Base-by-base conservation (phyloP, 2,888 invertebrate species). In the Stenotaenia linearis region DNA sequence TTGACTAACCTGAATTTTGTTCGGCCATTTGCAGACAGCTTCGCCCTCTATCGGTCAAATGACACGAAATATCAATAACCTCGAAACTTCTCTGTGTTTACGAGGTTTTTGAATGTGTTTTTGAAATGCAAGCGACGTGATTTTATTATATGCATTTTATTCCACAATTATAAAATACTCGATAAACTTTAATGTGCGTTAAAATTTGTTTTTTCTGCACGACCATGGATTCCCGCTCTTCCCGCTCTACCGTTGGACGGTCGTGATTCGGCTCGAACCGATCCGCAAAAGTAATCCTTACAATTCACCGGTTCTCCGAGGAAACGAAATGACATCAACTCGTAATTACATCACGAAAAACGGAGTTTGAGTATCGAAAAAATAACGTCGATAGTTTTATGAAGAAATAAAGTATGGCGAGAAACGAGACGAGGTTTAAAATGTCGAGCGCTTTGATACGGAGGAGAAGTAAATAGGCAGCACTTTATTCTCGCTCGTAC, bases 401-500 rank as follows among this genome's bases (percentile, higher is more conserved):
- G 10, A 23, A 9, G 7, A 28, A 69, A 69, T 15, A 15, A 10
- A 25, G 1, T 5, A 5, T 5, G 69, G 28, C 9, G 5, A 10
- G 6, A 69, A 25, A 28, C 15, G 25, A 69, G 10, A 28, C 69
- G 23, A 69, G 69, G 69, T 28, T 28, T 69, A 69, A 69, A 69
- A 69, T 69, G 15, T 28, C 12, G 15, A 12, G 69, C 69, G 69
- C 7, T 10, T 28, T 25, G 69, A 69, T 69, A 69, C n/a, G 45
- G 79, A 75, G 45, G 12, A 37, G 28, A 30, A 40, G 76, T 79
- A 69, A 75, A 37, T 23, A 21, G 23, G 76, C 40, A 50, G 50
- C 30, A 37, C 50, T 76, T 76, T 69, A 79, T 79, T 87, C 87
- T 86, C 85, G 81, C 81, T 80, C 83, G 83, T 82, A 80, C 81